phyloP scores from a whole-genome alignment of 2,888 invertebrate species.

The Halictus quadricinctus region DNA sequence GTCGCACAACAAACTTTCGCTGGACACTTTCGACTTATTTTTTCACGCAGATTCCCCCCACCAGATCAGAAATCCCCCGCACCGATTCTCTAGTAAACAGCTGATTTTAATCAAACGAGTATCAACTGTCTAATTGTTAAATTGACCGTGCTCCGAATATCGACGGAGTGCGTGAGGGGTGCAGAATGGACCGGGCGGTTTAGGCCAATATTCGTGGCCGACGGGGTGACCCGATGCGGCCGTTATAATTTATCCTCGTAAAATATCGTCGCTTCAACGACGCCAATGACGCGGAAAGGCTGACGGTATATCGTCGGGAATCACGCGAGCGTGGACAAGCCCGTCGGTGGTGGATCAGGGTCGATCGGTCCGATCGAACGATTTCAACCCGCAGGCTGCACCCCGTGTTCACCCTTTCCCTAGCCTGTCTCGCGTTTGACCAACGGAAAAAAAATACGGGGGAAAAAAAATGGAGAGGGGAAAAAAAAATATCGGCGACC shows the following conservation, averaged over 20 bases:
- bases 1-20: too few relatives aligned
- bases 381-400: slow-evolving; percentile 18
- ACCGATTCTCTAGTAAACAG: too few relatives aligned
- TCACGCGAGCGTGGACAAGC: slow-evolving; percentile 55
- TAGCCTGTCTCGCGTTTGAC: not conserved
- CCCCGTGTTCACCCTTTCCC: not conserved
- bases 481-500: slow-evolving; percentile 10
- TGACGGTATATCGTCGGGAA: slow-evolving; percentile 61
- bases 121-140: not conserved
- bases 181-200: not conserved
- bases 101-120: not conserved
- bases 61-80: too few relatives aligned
- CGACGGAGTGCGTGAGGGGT: not conserved
- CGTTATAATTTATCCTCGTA: slow-evolving; percentile 77
- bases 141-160: not conserved
- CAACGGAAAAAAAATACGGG: slow-evolving; percentile 36
- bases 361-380: slow-evolving; percentile 45
- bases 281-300: slow-evolving; percentile 65
- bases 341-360: slow-evolving; percentile 5
- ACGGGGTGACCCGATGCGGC: slow-evolving; percentile 65
- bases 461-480: slow-evolving; percentile 1
- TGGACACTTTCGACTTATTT: too few relatives aligned
- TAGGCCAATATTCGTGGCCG: slow-evolving; percentile 49
- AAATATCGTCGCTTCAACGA: slow-evolving; percentile 74
- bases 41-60: too few relatives aligned